Conservation (phyloP, 2,113 vertebrate species). For the Hucho hucho region DNA sequence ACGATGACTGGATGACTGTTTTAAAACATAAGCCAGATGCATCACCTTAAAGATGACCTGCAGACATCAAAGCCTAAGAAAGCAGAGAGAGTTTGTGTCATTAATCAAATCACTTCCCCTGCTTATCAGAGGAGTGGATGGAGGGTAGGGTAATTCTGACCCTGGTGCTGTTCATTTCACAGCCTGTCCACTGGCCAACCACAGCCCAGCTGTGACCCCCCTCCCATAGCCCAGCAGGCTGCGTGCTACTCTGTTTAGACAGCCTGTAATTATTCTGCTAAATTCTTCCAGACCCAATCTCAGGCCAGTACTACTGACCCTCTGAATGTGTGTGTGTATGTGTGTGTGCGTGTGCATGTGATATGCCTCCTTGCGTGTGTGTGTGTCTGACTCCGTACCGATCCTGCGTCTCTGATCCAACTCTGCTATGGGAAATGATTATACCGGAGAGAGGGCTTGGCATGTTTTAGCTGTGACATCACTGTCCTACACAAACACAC, state of each 20-base stretch:
- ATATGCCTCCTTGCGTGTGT: too few species aligned
- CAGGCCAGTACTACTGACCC: constrained; percentile 47
- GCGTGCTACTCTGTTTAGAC: constrained; percentile 50
- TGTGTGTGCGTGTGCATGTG: too few species aligned
- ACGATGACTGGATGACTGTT: constrained; percentile 37
- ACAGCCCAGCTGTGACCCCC: constrained; percentile 19
- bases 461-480: constrained; percentile 53
- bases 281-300: constrained; percentile 60
- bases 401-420: constrained; percentile 41
- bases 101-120: constrained; percentile 53
- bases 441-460: constrained; percentile 15
- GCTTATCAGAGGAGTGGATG: constrained; percentile 19
- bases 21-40: constrained; percentile 58
- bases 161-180: constrained; percentile 25
- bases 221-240: constrained; percentile 22
- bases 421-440: constrained; percentile 44
- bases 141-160: constrained; percentile 8
- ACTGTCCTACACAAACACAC: constrained; percentile 14
- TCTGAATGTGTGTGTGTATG: too few species aligned
- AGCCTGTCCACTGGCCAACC: constrained; percentile 32
- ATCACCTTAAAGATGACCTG: constrained; percentile 24
- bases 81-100: constrained; percentile 36
- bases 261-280: constrained; percentile 63
- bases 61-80: not conserved
- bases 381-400: too few species aligned